phyloP scores from a whole-genome alignment of 37 sponge, comb jelly and placozoan genomes.

The Trichoplax adhaerens region DNA sequence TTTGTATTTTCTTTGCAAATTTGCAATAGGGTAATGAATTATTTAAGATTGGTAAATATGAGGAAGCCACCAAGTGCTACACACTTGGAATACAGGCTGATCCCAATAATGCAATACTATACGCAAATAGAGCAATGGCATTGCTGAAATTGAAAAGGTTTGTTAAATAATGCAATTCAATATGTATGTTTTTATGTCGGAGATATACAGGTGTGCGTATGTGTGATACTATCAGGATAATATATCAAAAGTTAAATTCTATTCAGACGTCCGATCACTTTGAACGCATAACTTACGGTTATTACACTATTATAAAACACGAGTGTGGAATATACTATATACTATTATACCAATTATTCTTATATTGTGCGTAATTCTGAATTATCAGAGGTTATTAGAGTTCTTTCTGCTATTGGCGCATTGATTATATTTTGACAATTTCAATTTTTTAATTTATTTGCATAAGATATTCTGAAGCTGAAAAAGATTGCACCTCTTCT shows the following conservation, averaged over 20 bases:
- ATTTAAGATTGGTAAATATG: conserved; percentile 60
- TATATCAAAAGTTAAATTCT: too few species aligned
- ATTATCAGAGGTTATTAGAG: too few species aligned
- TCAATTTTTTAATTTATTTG: background rate
- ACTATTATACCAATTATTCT: too few species aligned
- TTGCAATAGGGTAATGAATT: conserved; percentile 51
- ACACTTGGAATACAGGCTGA: conserved; percentile 51
- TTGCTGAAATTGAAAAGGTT: conserved; percentile 68
- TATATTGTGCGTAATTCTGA: too few species aligned
- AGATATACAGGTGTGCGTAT: conserved; percentile 12
- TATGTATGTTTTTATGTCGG: background rate
- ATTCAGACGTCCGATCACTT: too few species aligned
- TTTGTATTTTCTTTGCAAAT: background rate
- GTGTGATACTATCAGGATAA: background rate
- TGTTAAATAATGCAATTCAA: conserved; percentile 3
- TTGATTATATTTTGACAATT: background rate
- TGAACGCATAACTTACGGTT: too few species aligned
- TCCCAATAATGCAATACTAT: conserved; percentile 45
- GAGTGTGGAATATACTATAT: too few species aligned
- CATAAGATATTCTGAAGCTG: conserved; percentile 51
- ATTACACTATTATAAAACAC: too few species aligned
- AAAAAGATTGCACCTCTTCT: conserved; percentile 42
- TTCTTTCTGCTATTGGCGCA: background rate
- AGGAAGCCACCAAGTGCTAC: conserved; percentile 79
- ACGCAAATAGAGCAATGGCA: conserved; percentile 94